Conservation (phyloP, 2,888 invertebrate species). For the Acanthococcus lagerstroemiae region DNA sequence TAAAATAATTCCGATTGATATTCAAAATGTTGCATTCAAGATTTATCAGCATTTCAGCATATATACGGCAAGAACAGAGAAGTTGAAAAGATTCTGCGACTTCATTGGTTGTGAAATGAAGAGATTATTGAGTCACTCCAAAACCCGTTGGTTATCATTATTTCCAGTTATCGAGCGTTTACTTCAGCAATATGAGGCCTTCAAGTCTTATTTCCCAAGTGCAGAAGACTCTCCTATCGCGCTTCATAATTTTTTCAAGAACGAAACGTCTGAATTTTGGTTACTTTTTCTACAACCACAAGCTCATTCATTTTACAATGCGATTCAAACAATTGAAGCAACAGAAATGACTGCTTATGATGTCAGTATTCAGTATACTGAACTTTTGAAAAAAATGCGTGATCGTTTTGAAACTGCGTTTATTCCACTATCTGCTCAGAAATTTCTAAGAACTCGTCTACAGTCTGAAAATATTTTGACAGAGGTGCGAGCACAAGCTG, state of each 20-base stretch:
- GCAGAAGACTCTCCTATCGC: slow-evolving; percentile 37
- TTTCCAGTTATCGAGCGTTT: slow-evolving; percentile 39
- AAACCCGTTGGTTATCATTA: slow-evolving; percentile 38
- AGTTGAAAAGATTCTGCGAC: slow-evolving; percentile 40
- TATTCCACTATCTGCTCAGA: slow-evolving; percentile 3
- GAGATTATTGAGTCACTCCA: slow-evolving; percentile 37
- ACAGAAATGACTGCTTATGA: slow-evolving; percentile 8
- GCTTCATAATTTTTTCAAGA: slow-evolving; percentile 37
- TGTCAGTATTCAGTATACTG: slow-evolving; percentile 1
- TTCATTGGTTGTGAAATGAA: slow-evolving; percentile 38
- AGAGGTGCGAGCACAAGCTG: background rate
- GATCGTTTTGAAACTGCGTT: slow-evolving; percentile 8
- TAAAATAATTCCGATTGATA: slow-evolving; percentile 38
- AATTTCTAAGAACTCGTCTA: background rate
- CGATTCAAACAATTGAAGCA: slow-evolving; percentile 24
- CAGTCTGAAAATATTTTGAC: background rate
- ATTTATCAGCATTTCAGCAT: slow-evolving; percentile 40
- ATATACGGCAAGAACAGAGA: slow-evolving; percentile 39
- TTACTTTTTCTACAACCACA: slow-evolving; percentile 26
- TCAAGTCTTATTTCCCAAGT: slow-evolving; percentile 38
- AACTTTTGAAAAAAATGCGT: slow-evolving; percentile 36
- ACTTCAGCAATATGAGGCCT: slow-evolving; percentile 36
- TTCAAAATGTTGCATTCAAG: slow-evolving; percentile 39
- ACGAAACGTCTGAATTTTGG: slow-evolving; percentile 33
- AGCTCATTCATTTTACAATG: slow-evolving; percentile 16